A percentile compares a stretch with the other conserved stretches of the same genome.
These are phyloP conservation scores for human DNA, from an alignment of 2,113 vertebrate species.

Conservation along the genomic window DNA sequence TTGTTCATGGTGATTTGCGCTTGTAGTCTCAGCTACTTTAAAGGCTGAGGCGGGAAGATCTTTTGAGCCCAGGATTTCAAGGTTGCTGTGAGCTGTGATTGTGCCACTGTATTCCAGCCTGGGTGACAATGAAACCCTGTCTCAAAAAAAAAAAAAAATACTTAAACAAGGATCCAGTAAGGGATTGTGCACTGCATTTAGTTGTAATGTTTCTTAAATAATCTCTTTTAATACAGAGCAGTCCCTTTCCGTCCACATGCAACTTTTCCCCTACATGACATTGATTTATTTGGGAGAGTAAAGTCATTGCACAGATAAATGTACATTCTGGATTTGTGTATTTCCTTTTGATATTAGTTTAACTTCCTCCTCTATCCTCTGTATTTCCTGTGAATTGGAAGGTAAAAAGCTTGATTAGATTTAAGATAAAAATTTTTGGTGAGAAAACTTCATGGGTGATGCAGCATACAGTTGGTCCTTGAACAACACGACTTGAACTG, in stretches of 20 bases:
- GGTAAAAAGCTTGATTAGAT: conserved; percentile 3
- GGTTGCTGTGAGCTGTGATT: no score
- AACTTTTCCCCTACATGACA: neutral
- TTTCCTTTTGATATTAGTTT: neutral
- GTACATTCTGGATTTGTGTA: neutral
- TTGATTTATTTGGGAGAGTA: neutral
- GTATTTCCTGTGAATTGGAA: conserved; percentile 21
- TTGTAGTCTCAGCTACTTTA: no score
- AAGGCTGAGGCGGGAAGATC: no score
- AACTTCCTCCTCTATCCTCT: neutral
- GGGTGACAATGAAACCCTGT: no score
- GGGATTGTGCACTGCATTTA: neutral
- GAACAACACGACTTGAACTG: neutral
- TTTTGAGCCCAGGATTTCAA: no score
- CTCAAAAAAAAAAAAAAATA: neutral
- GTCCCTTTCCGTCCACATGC: neutral
- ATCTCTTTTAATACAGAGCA: conserved; percentile 2
- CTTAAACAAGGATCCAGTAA: neutral
- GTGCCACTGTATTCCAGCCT: no score
- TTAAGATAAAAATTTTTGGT: conserved; percentile 3
- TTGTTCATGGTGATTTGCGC: no score
- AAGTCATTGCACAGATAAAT: conserved; percentile 15
- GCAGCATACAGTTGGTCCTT: neutral
- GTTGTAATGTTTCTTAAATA: conserved; percentile 4
- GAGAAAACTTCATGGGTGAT: neutral